A percentile compares a stretch with the other conserved stretches of the same genome.
Conservation (phyloP, 2,113 vertebrate genomes). For the Callipepla californica region DNA sequence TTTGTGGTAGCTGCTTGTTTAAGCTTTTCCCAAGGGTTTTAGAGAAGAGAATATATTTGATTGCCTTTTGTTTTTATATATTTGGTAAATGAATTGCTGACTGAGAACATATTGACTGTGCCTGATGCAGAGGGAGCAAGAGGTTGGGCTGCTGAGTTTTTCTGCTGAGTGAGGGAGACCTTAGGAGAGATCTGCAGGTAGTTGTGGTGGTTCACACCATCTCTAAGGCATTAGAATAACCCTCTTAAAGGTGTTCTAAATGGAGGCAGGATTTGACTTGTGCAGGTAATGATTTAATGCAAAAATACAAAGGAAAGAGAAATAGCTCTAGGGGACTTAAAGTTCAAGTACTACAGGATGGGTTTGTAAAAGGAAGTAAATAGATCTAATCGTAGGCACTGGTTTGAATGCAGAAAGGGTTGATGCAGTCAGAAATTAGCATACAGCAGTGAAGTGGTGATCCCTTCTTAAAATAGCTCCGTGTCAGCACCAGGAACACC, state of each 20-base stretch:
- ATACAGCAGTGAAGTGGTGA: not conserved
- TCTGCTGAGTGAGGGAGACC: not conserved
- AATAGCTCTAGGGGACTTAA: not conserved
- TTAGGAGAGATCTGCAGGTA: not conserved
- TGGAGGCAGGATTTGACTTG: slow-evolving; percentile 56
- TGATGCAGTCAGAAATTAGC: not conserved
- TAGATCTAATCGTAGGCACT: not conserved
- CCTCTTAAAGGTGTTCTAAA: slow-evolving; percentile 61
- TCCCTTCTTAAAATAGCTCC: fast-evolving
- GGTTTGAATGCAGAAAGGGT: not conserved
- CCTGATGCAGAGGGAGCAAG: not conserved
- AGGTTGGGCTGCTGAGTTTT: not conserved
- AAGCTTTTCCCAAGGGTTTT: not conserved
- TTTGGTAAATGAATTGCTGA: not conserved
- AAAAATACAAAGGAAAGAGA: slow-evolving; percentile 41
- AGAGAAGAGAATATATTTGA: not conserved
- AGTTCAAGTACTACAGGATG: not conserved
- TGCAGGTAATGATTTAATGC: slow-evolving; percentile 37
- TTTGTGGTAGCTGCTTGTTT: not conserved
- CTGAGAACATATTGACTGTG: not conserved
- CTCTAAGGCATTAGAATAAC: slow-evolving; percentile 63
- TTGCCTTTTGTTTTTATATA: not conserved
- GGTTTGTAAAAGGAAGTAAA: not conserved
- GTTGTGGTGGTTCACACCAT: slow-evolving; percentile 35
- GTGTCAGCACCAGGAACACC: not conserved